Conservation (phyloP, 37 sponge, comb jelly and placozoan genomes). For the Aplysina aerophoba region DNA sequence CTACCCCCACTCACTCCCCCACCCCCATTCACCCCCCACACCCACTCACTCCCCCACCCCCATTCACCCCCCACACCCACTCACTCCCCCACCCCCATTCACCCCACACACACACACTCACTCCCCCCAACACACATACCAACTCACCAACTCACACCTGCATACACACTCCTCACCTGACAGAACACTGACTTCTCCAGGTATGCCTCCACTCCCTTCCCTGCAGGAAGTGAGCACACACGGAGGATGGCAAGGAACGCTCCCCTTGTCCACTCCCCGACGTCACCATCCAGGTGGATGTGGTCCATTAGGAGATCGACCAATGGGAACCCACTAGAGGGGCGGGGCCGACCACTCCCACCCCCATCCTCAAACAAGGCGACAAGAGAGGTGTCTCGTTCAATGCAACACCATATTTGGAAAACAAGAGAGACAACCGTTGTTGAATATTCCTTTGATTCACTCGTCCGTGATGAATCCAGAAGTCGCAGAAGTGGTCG, state of each 20-base stretch:
- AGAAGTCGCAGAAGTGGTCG: constrained; percentile 77
- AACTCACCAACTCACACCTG: constrained; percentile 22
- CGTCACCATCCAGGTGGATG: constrained; percentile 59
- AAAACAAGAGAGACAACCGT: constrained; percentile 61
- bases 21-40: too few species aligned
- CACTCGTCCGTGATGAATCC: constrained; percentile 54
- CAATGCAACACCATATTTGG: constrained; percentile 67
- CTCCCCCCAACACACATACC: constrained; percentile 27
- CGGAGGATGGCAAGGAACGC: constrained; percentile 60
- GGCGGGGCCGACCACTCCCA: constrained; percentile 42
- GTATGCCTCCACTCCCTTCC: constrained; percentile 43
- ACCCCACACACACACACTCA: background rate
- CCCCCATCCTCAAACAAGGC: constrained; percentile 66
- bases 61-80: background rate
- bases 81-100: constrained; percentile 2
- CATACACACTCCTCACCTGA: constrained; percentile 48
- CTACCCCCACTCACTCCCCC: too few species aligned
- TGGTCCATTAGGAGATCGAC: constrained; percentile 70
- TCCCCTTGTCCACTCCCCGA: constrained; percentile 67
- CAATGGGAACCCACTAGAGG: constrained; percentile 61
- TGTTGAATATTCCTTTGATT: constrained; percentile 29
- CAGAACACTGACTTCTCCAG: constrained; percentile 69
- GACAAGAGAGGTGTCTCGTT: constrained; percentile 67
- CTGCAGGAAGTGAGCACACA: background rate
- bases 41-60: too few species aligned